Percentiles rank a stretch among this genome's conserved stretches.
Evolutionary conservation across 2,888 invertebrate genomes (phyloP).

Genomic region (Habroteleia sp.): DNA sequence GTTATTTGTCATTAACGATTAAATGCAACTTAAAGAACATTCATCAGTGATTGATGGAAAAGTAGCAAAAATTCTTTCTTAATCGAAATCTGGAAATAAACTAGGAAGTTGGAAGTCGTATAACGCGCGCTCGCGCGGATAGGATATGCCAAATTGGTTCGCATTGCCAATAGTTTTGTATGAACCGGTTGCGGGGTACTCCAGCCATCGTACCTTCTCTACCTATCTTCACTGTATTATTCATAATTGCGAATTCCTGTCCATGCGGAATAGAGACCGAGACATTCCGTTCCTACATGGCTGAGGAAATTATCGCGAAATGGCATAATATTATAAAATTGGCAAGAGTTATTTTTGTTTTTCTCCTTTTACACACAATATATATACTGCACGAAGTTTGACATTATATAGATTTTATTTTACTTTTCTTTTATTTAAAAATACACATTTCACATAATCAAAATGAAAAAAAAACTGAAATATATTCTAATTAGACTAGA

Average conservation of each 20-base stretch:
- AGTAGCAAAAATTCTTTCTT: too few species aligned
- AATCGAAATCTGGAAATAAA: too few species aligned
- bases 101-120: too few species aligned
- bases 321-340: constrained; percentile 43
- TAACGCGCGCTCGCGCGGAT: not conserved
- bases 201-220: not conserved
- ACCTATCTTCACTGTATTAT: constrained; percentile 11
- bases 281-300: constrained; percentile 43
- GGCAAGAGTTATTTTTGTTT: not conserved
- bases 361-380: constrained; percentile 8
- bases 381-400: too few species aligned
- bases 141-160: not conserved
- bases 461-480: too few species aligned
- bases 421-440: too few species aligned
- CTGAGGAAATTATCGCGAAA: constrained; percentile 12
- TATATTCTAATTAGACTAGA: too few species aligned
- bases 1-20: too few species aligned
- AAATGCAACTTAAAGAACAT: too few species aligned
- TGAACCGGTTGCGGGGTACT: not conserved
- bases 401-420: too few species aligned
- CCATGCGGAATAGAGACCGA: constrained; percentile 26
- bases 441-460: too few species aligned
- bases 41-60: too few species aligned
- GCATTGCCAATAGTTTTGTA: not conserved
- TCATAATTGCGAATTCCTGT: constrained; percentile 34